Evolutionary conservation across 2,888 invertebrate species (phyloP).

Genomic region (Boloria selene): DNA sequence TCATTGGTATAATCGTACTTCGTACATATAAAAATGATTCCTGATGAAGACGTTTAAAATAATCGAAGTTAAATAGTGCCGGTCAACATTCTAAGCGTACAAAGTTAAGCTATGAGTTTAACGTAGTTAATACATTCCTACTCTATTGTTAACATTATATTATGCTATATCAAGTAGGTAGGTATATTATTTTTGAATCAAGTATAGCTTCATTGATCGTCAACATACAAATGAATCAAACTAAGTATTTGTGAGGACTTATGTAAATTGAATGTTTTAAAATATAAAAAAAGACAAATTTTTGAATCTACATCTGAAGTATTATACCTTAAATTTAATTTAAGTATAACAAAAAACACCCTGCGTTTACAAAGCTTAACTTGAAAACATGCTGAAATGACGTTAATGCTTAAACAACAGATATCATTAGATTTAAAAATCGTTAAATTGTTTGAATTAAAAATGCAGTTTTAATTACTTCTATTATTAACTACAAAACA

Average conservation of each 20-base stretch:
- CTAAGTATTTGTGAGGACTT: too few species aligned
- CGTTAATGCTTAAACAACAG: neutral
- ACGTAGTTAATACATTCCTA: constrained; percentile 14
- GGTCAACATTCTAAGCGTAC: constrained; percentile 24
- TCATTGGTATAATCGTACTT: too few species aligned
- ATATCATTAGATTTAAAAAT: too few species aligned
- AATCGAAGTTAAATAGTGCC: constrained; percentile 26
- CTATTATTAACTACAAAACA: too few species aligned
- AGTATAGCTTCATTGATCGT: constrained; percentile 2
- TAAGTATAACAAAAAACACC: too few species aligned
- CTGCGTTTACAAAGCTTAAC: too few species aligned
- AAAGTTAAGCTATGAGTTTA: constrained; percentile 19
- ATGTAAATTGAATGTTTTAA: too few species aligned
- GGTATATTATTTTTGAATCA: neutral
- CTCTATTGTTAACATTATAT: constrained; percentile 13
- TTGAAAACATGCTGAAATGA: neutral
- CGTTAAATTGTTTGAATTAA: too few species aligned
- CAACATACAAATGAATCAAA: neutral
- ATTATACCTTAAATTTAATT: too few species aligned
- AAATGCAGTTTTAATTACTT: too few species aligned
- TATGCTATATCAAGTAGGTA: constrained; percentile 4
- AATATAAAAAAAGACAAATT: too few species aligned
- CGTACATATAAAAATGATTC: neutral
- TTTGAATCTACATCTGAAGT: too few species aligned
- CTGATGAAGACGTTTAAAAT: constrained; percentile 1